Base-by-base conservation (phyloP, 1,140 invertebrate genomes). In the Diprion similis region DNA sequence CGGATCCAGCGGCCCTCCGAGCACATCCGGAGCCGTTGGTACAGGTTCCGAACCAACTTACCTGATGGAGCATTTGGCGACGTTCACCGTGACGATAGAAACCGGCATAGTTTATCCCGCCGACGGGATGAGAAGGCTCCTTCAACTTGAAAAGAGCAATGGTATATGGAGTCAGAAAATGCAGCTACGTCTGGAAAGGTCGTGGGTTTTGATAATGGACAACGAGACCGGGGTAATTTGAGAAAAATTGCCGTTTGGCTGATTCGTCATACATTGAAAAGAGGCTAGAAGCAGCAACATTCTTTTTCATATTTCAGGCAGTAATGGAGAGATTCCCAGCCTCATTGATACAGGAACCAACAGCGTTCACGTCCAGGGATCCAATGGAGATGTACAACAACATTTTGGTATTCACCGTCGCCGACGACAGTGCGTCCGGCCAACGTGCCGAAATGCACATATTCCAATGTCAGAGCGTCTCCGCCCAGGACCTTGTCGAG, bases 141-240 rank as follows among this genome's bases (percentile, higher is more conserved):
- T 98, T 24, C 96, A 98, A 86, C 92, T 99, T 88, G 98, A 99
- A 89, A 98, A 98, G 88, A 96, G 96, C 46, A 98, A 96, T 80
- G 97, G 97, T 78, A 99, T 99, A 85, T 99, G 98, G 98, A 99
- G 97, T 48, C 98, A 99, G 89, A 98, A 98, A 85, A 98, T 99
- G 96, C 93, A 97, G 80, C 89, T 99, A 48, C 93, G 95, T 78
- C 87, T 99, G 64, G 97, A 98, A 80, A 91, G 93, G 68, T 93
- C 93, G 78, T 96, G 95, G 93, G 93, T 99, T 72, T 91, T 98
- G 19, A 97, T 99, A 70, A 95, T 99, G 90, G 98, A 99, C 84
- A 97, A 96, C 83, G 97, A 99, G 89, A 98, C 96, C 76, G 97
- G 96, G 86, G 97, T 98, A 90, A 90, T 92, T 89, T 73, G 75